Evolutionary conservation across 2,113 vertebrate species (phyloP), one percentile per base, ranked within the genome.

Genomic region (Erythrocercus mccallii): DNA sequence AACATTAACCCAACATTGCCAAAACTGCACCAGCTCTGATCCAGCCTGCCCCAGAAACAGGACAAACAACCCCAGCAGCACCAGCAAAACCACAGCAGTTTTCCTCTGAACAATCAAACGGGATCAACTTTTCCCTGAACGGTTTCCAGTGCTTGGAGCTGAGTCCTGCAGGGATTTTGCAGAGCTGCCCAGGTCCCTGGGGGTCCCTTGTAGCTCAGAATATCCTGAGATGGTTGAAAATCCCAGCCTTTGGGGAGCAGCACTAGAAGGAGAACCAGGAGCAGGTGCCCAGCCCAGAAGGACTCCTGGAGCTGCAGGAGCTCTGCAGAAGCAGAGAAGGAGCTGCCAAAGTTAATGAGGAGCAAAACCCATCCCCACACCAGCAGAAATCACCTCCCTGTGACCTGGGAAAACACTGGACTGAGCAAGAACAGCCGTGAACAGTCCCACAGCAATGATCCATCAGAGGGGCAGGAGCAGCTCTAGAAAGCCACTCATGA

Each of bases 291-390:
- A 87, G 70, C 84, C 76, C 96, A 97, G 97, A 94, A 57, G 97
- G 92, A 96, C 82, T 57, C 22, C 77, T 82, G 61, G 97, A 95
- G 97, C 97, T 91, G 96, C 97, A 95, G 78, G 92, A 86, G 86
- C 87, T 92, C 95, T 68, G 92, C 71, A 91, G 93, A 82, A 96
- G 95, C 88, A 53, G 94, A 93, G 92, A 94, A 97, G 72, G 93
- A 98, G 97, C 97, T 91, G 93, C 92, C 93, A 97, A 90, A 98
- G 96, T 95, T 96, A 97, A 97, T 86, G 96, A 98, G 94, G 68
- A 89, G 62, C 90, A 95, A 90, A 94, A 98, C 97, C 93, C 92
- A 98, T 98, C 97, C 97, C 91, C 94, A 94, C 50, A 89, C 35
- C 90, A 93, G 82, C 86, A 90, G 91, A 82, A 97, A 89, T 84